A percentile compares a stretch with the other conserved stretches of the same genome.
Evolutionary conservation across 2,888 invertebrate genomes (phyloP).

Genomic region (Folsomia candida): DNA sequence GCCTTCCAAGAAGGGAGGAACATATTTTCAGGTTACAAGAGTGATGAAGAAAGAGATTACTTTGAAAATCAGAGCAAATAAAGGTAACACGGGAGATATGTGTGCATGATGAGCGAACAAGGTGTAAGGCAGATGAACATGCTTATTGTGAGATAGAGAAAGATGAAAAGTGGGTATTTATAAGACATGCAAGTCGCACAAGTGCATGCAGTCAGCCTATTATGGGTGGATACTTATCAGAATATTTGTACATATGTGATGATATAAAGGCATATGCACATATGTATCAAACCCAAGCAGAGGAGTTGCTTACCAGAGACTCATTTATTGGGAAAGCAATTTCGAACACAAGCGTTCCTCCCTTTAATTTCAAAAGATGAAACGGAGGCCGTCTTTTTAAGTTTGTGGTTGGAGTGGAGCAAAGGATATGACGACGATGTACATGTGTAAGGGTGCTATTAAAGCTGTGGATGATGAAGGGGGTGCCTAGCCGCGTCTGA

Average conservation of each 20-base stretch:
- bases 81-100: not conserved
- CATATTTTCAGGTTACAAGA: not conserved
- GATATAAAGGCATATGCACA: not conserved
- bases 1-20: too few species aligned
- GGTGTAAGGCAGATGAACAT: not conserved
- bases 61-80: too few species aligned
- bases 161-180: slow-evolving; percentile 4
- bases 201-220: not conserved
- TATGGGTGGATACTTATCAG: not conserved
- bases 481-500: slow-evolving; percentile 15
- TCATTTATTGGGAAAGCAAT: slow-evolving; percentile 21
- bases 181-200: too few species aligned
- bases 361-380: slow-evolving; percentile 19
- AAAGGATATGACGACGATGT: too few species aligned
- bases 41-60: not conserved
- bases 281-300: not conserved
- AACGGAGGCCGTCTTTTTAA: slow-evolving; percentile 26
- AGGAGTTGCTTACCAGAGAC: not conserved
- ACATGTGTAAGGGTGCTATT: not conserved
- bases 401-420: slow-evolving; percentile 12
- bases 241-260: not conserved
- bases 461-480: slow-evolving; percentile 24
- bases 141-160: not conserved
- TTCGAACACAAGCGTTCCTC: not conserved
- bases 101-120: not conserved